A percentile compares a stretch with the other conserved stretches of the same genome.
phyloP scores from a whole-genome alignment of 2,113 vertebrate species.

The Scophthalmus maximus region DNA sequence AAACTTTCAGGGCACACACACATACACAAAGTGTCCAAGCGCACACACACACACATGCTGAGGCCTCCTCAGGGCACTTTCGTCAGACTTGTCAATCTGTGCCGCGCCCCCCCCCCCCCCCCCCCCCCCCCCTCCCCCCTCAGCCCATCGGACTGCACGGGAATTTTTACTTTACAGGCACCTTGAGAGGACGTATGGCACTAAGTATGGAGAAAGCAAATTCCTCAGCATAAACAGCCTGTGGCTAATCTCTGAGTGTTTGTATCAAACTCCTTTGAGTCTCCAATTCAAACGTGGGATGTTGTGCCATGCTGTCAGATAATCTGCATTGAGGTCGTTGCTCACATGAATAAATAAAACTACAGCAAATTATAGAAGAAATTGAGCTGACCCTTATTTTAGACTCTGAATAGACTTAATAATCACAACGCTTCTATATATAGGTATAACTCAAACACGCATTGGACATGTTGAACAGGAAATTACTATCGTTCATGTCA shows the following conservation, averaged over 20 bases:
- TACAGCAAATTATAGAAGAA: background rate
- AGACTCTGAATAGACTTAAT: too few species aligned
- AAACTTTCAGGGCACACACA: constrained; percentile 38
- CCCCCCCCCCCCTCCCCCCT: constrained; percentile 29
- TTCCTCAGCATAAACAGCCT: constrained; percentile 58
- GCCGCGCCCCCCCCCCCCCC: constrained; percentile 17
- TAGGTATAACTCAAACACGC: too few species aligned
- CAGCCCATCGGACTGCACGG: constrained; percentile 16
- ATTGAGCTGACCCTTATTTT: background rate
- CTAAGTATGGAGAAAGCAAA: constrained; percentile 36
- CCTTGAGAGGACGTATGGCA: constrained; percentile 33
- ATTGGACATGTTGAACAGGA: too few species aligned
- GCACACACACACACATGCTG: constrained; percentile 24
- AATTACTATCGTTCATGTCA: too few species aligned
- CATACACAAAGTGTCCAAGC: constrained; percentile 6
- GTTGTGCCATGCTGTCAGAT: constrained; percentile 47
- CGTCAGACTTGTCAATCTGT: constrained; percentile 59
- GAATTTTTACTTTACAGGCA: constrained; percentile 41
- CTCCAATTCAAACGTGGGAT: constrained; percentile 42
- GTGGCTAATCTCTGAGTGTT: constrained; percentile 54
- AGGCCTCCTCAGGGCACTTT: constrained; percentile 51
- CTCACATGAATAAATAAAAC: constrained; percentile 6
- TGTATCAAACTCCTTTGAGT: constrained; percentile 39
- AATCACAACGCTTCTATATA: too few species aligned
- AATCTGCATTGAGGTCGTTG: constrained; percentile 22